phyloP scores from a whole-genome alignment of 2,113 vertebrate genomes.

The Nesoenas mayeri region DNA sequence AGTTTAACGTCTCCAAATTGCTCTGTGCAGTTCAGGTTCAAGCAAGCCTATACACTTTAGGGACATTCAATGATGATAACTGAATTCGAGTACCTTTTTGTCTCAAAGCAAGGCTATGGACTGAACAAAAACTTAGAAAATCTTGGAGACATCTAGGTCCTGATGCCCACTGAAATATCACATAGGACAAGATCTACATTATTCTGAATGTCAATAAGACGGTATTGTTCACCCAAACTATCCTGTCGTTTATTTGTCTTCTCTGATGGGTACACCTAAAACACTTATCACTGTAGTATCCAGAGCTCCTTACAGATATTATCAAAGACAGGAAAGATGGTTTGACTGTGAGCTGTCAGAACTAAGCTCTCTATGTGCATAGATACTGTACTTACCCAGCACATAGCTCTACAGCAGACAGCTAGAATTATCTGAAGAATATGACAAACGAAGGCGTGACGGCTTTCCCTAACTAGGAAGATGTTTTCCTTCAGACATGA shows the following conservation, averaged over 20 bases:
- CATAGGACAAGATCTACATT: background rate
- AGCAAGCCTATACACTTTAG: background rate
- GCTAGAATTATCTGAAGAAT: conserved; percentile 23
- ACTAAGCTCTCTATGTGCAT: background rate
- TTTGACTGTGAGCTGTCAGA: conserved; percentile 39
- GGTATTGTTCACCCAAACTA: background rate
- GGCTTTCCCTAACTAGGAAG: background rate
- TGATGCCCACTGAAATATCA: background rate
- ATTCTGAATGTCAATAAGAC: background rate
- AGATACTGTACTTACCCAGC: background rate
- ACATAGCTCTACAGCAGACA: background rate
- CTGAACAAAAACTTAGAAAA: background rate
- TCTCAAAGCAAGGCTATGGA: background rate
- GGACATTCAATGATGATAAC: background rate
- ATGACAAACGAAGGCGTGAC: background rate
- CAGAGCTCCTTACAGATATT: background rate
- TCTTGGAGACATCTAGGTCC: background rate
- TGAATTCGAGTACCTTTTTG: background rate
- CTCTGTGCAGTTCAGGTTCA: background rate
- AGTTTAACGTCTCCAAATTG: background rate
- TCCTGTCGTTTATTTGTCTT: background rate
- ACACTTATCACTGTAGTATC: background rate
- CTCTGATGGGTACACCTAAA: background rate
- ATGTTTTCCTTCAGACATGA: conserved; percentile 9
- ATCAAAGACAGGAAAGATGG: background rate